Base-by-base conservation (phyloP, 2,888 invertebrate genomes). In the Troilus luridus region DNA sequence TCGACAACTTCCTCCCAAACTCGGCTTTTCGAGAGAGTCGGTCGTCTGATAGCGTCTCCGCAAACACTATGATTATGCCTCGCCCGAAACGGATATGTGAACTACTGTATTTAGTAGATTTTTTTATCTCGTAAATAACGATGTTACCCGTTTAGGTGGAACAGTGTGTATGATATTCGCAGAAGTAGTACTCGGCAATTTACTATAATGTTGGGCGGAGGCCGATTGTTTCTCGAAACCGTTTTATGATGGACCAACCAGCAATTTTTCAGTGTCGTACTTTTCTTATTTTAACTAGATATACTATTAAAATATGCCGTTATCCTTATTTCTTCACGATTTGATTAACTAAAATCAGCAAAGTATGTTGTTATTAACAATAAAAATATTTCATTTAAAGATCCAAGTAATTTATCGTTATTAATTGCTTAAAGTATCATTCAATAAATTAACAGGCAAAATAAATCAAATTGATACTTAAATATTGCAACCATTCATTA, bases 51-150 rank as follows among this genome's bases (percentile, higher is more conserved):
- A 14, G 27, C 7, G 0, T 6, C 27, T 41, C 27, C 3, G 2
- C 14, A 19, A 77, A 27, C 72, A 77, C 72, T 77, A 77, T 77
- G 6, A 77, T 77, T 77, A 77, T 8, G 27, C 17, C 24, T 0
- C 6, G 12, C 27, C 41, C 27, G 17, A 77, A 17, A 0, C 72
- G 27, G 14, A 67, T 24, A 77, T 41, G 72, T 77, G 72, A 77
- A 77, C 72, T 77, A 77, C 72, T 77, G 72, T 77, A 77, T 27
- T 77, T 77, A 77, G 27, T 17, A 9, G 19, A 77, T 77, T 77
- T 77, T n/a, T 77, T 77, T 41, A 77, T 77, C 72, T 77, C 19
- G 72, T 41, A 27, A 41, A 77, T 77, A 41, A 41, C 72, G 27
- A 77, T 77, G 72, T 77, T 77, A 77, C 17, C 17, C 72, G 27